Base-by-base conservation (phyloP, 1,140 invertebrate genomes). In the Antheraea mylitta region DNA sequence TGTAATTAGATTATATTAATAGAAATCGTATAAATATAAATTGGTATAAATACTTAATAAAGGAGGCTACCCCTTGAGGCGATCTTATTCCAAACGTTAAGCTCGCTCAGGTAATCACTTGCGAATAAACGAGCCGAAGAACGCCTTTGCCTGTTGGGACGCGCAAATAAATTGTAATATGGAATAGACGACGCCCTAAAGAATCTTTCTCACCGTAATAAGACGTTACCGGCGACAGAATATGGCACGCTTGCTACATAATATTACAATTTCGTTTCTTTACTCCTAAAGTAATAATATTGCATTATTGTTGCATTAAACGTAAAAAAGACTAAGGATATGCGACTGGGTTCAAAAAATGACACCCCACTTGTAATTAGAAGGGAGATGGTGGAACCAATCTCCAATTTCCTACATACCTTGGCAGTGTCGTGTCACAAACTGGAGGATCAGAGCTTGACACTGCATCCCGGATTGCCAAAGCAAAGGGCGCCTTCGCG, bases 51-150 rank as follows among this genome's bases (percentile, higher is more conserved):
- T 53, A 53, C 16, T 9, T 53, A 53, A 53, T 53, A 53, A 16
- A 53, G 45, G 22, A n/a, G 13, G 45, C 6, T 53, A 53, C 45
- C 45, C 45, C 45, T 53, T 53, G 45, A 53, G 11, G 16, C 45
- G 45, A 53, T 53, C 11, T 53, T 53, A 53, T 53, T 53, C 45
- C 45, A 53, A 53, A 61, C 13, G 30, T 36, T 61, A 18, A 61
- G 60, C n/a, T 61, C 60, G 30, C 60, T 19, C 18, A 61, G 18
- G 60, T 61, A 61, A 61, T 61, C 60, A 61, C 60, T 61, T 61
- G 60, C 18, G 60, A 19, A 18, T 61, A 36, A 22, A 61, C 18
- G 59, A 61, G 60, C 5, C 11, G 18, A 22, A 61, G 19, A 61
- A 36, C 30, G 22, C 19, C 19, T 61, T 61, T 36, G 11, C 60